phyloP scores from a whole-genome alignment of 2,113 vertebrate species.

The Vireo altiloquus region DNA sequence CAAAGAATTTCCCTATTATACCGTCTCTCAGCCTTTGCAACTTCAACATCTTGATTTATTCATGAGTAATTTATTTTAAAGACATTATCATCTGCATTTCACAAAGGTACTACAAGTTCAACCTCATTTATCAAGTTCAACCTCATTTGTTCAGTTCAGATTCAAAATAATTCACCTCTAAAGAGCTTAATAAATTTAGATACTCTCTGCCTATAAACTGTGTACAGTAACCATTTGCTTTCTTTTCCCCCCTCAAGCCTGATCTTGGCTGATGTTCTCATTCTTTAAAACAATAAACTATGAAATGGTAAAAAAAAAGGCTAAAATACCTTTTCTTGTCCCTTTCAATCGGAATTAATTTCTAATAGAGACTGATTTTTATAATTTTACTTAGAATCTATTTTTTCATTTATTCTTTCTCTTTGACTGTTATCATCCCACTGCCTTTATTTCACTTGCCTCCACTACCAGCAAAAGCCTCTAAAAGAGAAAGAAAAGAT shows the following conservation, averaged over 20 bases:
- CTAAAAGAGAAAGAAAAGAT: not conserved
- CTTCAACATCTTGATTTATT: constrained; percentile 58
- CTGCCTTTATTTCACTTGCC: not conserved
- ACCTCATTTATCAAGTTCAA: constrained; percentile 55
- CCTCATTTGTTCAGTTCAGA: constrained; percentile 20
- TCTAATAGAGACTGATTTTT: not conserved
- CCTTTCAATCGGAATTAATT: not conserved
- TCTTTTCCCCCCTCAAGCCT: not conserved
- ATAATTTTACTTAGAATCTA: not conserved
- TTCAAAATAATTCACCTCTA: constrained; percentile 26
- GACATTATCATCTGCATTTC: constrained; percentile 50
- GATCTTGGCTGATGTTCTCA: not conserved
- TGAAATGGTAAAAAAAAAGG: not conserved
- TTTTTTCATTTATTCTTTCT: not conserved
- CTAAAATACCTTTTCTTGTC: not conserved
- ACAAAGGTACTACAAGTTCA: constrained; percentile 14
- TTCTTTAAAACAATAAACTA: not conserved
- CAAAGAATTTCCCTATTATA: constrained; percentile 28
- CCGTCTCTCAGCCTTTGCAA: not conserved
- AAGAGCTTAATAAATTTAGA: constrained; percentile 27
- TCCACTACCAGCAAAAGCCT: not conserved
- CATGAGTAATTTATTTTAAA: constrained; percentile 60
- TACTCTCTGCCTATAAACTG: not conserved
- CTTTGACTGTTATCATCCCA: not conserved
- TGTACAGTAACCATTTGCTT: not conserved